These are phyloP conservation scores for Fragum whitleyi DNA, from an alignment of 2,888 invertebrate genomes.

Conservation along the genomic window DNA sequence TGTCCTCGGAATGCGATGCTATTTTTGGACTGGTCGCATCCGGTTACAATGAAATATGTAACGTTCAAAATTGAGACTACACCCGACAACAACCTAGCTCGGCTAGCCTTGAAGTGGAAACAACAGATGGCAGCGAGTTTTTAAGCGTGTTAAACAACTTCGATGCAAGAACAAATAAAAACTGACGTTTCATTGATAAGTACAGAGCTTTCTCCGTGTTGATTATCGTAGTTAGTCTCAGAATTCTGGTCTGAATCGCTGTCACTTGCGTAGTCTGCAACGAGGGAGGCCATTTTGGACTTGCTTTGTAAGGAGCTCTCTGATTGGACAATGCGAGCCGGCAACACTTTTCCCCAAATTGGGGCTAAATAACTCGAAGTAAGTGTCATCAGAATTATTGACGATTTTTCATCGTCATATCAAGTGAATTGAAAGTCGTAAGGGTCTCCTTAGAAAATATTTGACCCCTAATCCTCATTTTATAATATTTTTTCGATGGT, in stretches of 20 bases:
- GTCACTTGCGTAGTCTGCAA: conserved; percentile 82
- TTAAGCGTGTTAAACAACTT: too few species aligned
- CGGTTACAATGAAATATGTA: too few species aligned
- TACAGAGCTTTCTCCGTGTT: background rate
- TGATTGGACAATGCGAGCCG: conserved; percentile 62
- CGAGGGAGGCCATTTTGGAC: conserved; percentile 80
- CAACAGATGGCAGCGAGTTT: too few species aligned
- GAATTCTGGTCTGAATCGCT: conserved; percentile 68
- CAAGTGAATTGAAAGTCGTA: background rate
- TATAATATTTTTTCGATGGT: conserved; percentile 1
- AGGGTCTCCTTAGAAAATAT: too few species aligned
- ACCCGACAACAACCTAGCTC: too few species aligned
- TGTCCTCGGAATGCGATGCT: too few species aligned
- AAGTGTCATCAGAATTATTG: background rate
- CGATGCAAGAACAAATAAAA: too few species aligned
- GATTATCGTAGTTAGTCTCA: background rate
- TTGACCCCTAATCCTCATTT: background rate
- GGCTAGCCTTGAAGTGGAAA: too few species aligned
- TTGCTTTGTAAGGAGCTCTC: background rate
- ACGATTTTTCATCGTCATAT: background rate
- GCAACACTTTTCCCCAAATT: background rate
- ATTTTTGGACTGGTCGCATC: too few species aligned
- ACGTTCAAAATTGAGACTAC: too few species aligned
- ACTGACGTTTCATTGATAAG: background rate
- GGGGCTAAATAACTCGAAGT: background rate